Evolutionary conservation across 2,888 invertebrate genomes (phyloP).

Genomic region (Troides helena): DNA sequence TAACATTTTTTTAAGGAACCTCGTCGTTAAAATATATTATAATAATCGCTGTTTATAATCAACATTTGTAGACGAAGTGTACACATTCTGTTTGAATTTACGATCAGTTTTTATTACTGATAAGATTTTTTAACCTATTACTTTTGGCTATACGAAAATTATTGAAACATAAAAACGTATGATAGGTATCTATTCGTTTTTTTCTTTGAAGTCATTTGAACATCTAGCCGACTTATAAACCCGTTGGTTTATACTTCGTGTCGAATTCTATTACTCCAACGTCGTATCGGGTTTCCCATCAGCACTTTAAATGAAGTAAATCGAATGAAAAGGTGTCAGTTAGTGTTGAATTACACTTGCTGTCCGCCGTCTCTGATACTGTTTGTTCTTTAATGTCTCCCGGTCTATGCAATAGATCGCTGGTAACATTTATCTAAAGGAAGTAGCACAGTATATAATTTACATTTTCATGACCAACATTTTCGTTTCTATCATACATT

Average conservation of each 20-base stretch:
- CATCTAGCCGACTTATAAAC: slow-evolving; percentile 15
- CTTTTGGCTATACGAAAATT: background rate
- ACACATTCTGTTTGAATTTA: no score
- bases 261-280: slow-evolving; percentile 11
- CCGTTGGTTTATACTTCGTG: slow-evolving; percentile 3
- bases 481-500: no score
- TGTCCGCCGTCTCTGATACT: background rate
- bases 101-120: no score
- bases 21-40: no score
- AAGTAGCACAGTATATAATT: no score
- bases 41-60: no score
- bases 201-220: slow-evolving; percentile 21
- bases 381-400: background rate
- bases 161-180: background rate
- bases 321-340: slow-evolving; percentile 14
- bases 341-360: slow-evolving; percentile 4
- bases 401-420: no score
- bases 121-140: background rate
- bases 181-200: background rate
- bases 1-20: no score
- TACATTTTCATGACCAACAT: no score
- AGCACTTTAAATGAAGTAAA: slow-evolving; percentile 15
- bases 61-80: no score
- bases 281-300: slow-evolving; percentile 15
- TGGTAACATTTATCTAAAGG: no score